Conservation (phyloP, 1,140 invertebrate species). For the Drosophila lacteicornis region DNA sequence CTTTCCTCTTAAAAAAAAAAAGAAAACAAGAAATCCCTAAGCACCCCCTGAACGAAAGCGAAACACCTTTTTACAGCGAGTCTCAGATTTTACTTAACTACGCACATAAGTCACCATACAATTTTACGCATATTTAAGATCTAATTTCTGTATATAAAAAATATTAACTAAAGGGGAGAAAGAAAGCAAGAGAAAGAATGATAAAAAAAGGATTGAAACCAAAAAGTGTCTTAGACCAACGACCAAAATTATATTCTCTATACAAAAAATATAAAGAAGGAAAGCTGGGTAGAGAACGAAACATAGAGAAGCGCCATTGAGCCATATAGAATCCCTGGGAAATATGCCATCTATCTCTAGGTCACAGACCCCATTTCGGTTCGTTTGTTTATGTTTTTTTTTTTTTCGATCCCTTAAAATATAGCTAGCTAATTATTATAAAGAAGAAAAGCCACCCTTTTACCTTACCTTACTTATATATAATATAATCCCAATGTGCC, state of each 20-base stretch:
- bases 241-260: constrained; percentile 79
- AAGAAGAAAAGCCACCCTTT: constrained; percentile 4
- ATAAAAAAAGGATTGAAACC: constrained; percentile 70
- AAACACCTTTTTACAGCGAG: constrained; percentile 68
- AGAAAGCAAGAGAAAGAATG: constrained; percentile 22
- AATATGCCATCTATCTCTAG: constrained; percentile 21
- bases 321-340: constrained; percentile 51
- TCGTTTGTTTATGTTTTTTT: constrained; percentile 14
- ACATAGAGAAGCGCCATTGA: constrained; percentile 16
- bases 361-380: constrained; percentile 11
- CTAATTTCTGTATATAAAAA: constrained; percentile 75
- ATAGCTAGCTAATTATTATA: constrained; percentile 32
- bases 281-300: constrained; percentile 14
- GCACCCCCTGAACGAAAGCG: constrained; percentile 38
- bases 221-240: constrained; percentile 84
- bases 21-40: constrained; percentile 4
- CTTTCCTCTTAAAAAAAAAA: constrained; percentile 5
- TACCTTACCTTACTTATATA: constrained; percentile 13
- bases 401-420: constrained; percentile 23
- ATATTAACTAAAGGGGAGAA: constrained; percentile 15
- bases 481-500: constrained; percentile 64
- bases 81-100: constrained; percentile 83
- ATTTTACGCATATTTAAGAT: constrained; percentile 41
- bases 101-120: constrained; percentile 76
- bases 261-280: constrained; percentile 19